phyloP scores from a whole-genome alignment of 2,113 vertebrate species.

The Rhipidura dahli region DNA sequence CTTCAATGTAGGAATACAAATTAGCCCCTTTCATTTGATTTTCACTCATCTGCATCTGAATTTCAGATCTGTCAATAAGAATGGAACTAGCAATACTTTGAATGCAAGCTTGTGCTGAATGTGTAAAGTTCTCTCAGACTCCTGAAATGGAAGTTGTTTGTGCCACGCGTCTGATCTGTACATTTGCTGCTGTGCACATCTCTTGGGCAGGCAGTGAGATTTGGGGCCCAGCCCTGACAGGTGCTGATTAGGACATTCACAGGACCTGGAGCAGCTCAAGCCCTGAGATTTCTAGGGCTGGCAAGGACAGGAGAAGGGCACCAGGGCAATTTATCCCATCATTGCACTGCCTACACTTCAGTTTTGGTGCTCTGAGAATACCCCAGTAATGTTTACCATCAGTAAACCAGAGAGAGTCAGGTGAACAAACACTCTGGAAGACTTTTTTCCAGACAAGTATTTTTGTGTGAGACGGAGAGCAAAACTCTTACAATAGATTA shows the following conservation, averaged over 20 bases:
- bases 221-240: background rate
- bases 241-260: background rate
- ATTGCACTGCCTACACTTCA: background rate
- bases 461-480: background rate
- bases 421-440: background rate
- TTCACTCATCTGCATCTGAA: background rate
- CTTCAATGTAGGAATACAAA: background rate
- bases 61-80: background rate
- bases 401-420: background rate
- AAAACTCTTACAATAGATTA: background rate
- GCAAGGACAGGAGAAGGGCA: background rate
- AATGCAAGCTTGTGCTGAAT: background rate
- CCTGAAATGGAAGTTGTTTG: background rate
- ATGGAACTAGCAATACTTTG: background rate
- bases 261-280: background rate
- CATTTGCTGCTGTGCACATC: background rate
- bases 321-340: background rate
- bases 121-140: background rate
- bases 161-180: background rate
- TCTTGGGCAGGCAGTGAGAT: background rate
- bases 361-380: background rate
- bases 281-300: background rate
- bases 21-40: background rate
- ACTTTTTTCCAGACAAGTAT: background rate
- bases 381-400: background rate